Base-by-base conservation (phyloP, 2,888 invertebrate species). In the Ernsta delagoae region DNA sequence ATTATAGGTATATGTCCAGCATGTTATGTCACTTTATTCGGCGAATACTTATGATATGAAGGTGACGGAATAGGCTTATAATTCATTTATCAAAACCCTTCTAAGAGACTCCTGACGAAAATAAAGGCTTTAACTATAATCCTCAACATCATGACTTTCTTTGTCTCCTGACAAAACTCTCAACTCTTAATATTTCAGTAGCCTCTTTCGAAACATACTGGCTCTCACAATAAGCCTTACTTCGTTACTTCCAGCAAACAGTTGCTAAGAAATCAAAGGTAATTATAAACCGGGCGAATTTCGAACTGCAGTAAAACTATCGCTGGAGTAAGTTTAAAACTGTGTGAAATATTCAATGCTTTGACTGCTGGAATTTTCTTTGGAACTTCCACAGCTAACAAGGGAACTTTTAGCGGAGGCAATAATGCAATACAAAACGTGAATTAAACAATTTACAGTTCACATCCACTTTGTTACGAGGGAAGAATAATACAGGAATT, bases 321-420 rank as follows among this genome's bases (percentile, higher is more conserved):
- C 6, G 59, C 59, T 53, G 11, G 7, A 34, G 31, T n/a, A 50
- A 69, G 69, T 69, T 69, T 63, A 59, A 69, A 69, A 63, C 63
- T 69, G 63, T 63, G 43, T 63, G 59, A 69, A 69, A 63, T 63
- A 69, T 69, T 69, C 43, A 69, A 69, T 69, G 63, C 69, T 12
- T 63, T 16, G 41, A 63, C 68, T 68, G 31, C 31, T 39, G 53
- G 41, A 69, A 69, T 69, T 59, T 69, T 69, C 69, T 69, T 69
- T 69, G 50, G 48, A 68, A 63, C 63, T 69, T 59, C 41, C 63
- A 43, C 39, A 39, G 16, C 57, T 69, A 59, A 69, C 69, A 69
- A 53, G 62, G 45, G 62, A 68, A 69, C 59, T 69, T 62, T 68
- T 50, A 63, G 50, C 57, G 57, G 57, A 59, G 69, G 53, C 59